A percentile compares a stretch with the other conserved stretches of the same genome.
Evolutionary conservation across 92 coral and sea anemone species (phyloP).

Genomic region (Nematostella vectensis): DNA sequence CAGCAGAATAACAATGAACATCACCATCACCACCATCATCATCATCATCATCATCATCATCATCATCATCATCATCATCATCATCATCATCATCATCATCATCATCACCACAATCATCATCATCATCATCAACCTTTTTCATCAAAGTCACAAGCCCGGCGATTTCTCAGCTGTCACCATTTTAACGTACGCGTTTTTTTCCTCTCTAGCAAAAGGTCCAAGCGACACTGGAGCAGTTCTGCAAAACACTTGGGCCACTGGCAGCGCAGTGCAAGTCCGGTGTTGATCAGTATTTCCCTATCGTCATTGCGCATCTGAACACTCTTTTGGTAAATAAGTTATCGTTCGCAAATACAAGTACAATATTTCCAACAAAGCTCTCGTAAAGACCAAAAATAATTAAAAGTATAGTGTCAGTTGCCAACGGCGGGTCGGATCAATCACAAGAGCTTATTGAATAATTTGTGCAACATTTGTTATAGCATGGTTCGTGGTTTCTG

Average conservation of each 20-base stretch:
- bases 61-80: constrained; percentile 4
- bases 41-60: neutral
- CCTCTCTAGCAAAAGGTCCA: neutral
- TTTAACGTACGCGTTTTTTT: neutral
- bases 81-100: constrained; percentile 4
- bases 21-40: neutral
- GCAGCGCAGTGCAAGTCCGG: neutral
- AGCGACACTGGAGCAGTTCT: neutral
- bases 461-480: too few relatives aligned
- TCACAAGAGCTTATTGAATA: too few relatives aligned
- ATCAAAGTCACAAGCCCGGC: too few relatives aligned
- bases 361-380: neutral
- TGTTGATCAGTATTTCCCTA: neutral
- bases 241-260: neutral
- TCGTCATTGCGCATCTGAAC: neutral
- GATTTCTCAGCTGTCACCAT: neutral
- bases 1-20: neutral
- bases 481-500: too few relatives aligned
- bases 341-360: neutral
- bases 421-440: neutral
- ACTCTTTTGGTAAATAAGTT: neutral
- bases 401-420: neutral
- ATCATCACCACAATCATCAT: too few relatives aligned
- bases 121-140: neutral
- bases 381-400: neutral